These are phyloP conservation scores for Syrrhaptes paradoxus DNA, from an alignment of 2,113 vertebrate species.

Conservation along the genomic window DNA sequence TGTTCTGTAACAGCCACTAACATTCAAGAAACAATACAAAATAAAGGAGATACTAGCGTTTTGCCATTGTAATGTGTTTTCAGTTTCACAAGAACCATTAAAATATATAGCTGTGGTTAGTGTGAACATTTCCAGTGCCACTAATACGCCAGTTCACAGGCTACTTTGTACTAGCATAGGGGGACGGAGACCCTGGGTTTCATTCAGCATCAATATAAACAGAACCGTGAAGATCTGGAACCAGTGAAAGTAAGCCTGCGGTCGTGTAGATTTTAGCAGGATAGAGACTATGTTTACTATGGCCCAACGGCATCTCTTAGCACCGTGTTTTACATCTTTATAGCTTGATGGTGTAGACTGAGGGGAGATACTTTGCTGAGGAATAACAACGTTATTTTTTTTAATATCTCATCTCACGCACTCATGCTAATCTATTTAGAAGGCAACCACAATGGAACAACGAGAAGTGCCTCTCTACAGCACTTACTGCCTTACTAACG, in stretches of 20 bases:
- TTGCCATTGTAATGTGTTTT: not conserved
- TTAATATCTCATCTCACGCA: not conserved
- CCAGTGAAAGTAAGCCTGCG: not conserved
- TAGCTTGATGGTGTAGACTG: not conserved
- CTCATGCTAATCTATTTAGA: not conserved
- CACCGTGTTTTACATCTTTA: not conserved
- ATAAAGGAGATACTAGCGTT: not conserved
- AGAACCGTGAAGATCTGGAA: not conserved
- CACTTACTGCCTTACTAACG: not conserved
- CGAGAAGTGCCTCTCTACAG: not conserved
- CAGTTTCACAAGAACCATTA: not conserved
- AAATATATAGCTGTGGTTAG: not conserved
- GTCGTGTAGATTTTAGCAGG: not conserved
- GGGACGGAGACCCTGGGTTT: rapidly evolving
- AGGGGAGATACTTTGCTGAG: not conserved
- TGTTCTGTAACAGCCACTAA: not conserved
- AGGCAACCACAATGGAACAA: not conserved
- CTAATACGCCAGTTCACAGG: not conserved
- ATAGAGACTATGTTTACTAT: not conserved
- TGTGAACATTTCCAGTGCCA: not conserved
- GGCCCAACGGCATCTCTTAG: not conserved
- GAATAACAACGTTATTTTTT: not conserved
- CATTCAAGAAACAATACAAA: not conserved
- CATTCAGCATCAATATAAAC: not conserved
- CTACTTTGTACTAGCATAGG: not conserved